Evolutionary conservation across 2,797 vertebrate genomes (phyloP), one percentile per base, ranked within the genome.

Genomic region (Argyrosomus regius): DNA sequence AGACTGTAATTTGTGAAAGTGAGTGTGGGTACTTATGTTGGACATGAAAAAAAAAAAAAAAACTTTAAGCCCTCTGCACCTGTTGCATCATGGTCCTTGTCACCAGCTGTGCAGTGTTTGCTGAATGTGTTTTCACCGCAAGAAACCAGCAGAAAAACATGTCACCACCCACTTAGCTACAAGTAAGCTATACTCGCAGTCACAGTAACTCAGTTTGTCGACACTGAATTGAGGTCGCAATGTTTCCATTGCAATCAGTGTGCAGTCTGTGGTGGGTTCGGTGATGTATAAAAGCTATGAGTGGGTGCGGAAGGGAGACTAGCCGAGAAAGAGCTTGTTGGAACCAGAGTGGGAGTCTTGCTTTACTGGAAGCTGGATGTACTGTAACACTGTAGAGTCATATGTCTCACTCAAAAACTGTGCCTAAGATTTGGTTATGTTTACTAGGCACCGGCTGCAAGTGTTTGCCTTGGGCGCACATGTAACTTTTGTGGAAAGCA

Each of bases 1-100:
- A 58, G 48, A 66, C 24, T 67, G 50, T 66, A 35, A 43, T 79
- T 75, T 85, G 16, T 70, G 22, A 66, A 72, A 77, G 50, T 5
- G 13, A 73, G 28, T 5, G 31, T 79, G 57, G 22, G 61, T n/a
- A n/a, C n/a, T n/a, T n/a, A n/a, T n/a, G n/a, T n/a, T n/a, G n/a
- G n/a, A n/a, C n/a, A 4, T 14, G 13, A 12, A 14, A 45, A 45
- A 4, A 9, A 39, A 39, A 14, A 14, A 14, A 45, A 45, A 0
- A 5, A 45, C 13, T 12, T 45, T 5, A 45, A 14, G 43, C 43
- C 43, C 13, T 12, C 13, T 45, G 53, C 12, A 60, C 9, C 41
- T 52, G 41, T n/a, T 49, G 45, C n/a, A 65, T 52, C 9, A 8
- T 22, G 58, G 31, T 61, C 31, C 9, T 57, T 43, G 12, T 50